Percentiles rank a stretch among this genome's conserved stretches.
Conservation (phyloP, 2,113 vertebrate species). For the Anthoscopus minutus region DNA sequence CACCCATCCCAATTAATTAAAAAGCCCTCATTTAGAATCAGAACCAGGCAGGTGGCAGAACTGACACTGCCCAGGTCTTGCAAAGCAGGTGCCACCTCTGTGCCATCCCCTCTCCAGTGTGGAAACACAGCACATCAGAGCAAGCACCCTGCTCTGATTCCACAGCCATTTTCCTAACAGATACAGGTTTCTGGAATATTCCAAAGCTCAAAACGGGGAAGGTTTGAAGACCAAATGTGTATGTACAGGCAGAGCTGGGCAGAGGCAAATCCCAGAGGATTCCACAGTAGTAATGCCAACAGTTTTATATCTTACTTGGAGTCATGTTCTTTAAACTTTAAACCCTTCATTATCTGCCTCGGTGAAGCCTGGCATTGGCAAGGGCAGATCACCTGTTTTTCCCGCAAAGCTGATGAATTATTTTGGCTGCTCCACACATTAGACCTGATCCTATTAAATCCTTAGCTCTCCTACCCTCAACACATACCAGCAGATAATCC, state of each 20-base stretch:
- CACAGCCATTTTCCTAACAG: too few species aligned
- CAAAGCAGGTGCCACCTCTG: neutral
- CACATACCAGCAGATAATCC: neutral
- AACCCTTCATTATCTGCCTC: neutral
- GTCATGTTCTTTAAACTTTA: neutral
- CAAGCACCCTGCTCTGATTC: neutral
- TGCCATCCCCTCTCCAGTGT: neutral
- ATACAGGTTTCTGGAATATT: neutral
- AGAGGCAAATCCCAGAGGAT: neutral
- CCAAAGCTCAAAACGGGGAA: neutral
- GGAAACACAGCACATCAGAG: too few species aligned
- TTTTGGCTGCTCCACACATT: neutral
- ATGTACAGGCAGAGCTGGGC: neutral
- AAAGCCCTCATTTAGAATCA: neutral
- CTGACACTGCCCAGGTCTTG: neutral
- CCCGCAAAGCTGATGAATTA: neutral
- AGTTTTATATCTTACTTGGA: neutral
- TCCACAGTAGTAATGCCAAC: neutral
- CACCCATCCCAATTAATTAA: rapidly evolving
- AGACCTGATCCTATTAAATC: neutral
- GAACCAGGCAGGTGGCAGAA: neutral
- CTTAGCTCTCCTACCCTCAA: neutral
- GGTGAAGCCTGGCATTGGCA: neutral
- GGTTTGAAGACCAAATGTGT: neutral
- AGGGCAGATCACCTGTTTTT: neutral